Evolutionary conservation across 2,888 invertebrate species (phyloP).

Genomic region (Arrhopalites spinosus): DNA sequence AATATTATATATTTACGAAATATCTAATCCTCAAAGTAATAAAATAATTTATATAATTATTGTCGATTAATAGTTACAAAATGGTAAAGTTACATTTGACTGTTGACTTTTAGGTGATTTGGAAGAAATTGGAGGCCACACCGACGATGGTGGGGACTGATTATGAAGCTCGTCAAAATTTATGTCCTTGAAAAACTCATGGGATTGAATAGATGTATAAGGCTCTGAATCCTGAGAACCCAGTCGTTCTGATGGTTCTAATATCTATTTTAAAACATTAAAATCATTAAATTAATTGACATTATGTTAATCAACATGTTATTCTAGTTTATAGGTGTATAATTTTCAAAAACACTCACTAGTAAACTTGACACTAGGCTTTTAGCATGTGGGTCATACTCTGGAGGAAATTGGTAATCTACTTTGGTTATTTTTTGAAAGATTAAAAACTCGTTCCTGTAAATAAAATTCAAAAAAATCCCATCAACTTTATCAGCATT

Average conservation of each 20-base stretch:
- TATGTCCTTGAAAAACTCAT: constrained; percentile 82
- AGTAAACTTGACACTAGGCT: constrained; percentile 85
- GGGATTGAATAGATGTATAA: constrained; percentile 82
- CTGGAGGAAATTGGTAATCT: constrained; percentile 90
- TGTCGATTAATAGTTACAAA: neutral
- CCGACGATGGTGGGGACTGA: constrained; percentile 58
- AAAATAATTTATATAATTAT: neutral
- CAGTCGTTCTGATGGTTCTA: constrained; percentile 78
- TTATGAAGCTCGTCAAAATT: constrained; percentile 80
- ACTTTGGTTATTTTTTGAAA: constrained; percentile 92
- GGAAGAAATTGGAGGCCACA: neutral
- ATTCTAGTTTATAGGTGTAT: no score
- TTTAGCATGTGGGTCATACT: constrained; percentile 82
- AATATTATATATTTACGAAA: neutral
- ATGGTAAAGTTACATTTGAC: neutral
- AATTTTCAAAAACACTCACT: constrained; percentile 60
- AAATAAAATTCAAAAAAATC: constrained; percentile 55
- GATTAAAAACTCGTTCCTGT: constrained; percentile 88
- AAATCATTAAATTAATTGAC: neutral
- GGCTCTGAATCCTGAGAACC: constrained; percentile 76
- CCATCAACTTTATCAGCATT: no score
- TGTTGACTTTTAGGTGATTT: neutral
- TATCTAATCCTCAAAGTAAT: neutral
- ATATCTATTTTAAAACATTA: constrained; percentile 60
- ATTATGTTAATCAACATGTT: no score